Base-by-base conservation (phyloP, 1,140 invertebrate genomes). In the Ooceraea biroi region DNA sequence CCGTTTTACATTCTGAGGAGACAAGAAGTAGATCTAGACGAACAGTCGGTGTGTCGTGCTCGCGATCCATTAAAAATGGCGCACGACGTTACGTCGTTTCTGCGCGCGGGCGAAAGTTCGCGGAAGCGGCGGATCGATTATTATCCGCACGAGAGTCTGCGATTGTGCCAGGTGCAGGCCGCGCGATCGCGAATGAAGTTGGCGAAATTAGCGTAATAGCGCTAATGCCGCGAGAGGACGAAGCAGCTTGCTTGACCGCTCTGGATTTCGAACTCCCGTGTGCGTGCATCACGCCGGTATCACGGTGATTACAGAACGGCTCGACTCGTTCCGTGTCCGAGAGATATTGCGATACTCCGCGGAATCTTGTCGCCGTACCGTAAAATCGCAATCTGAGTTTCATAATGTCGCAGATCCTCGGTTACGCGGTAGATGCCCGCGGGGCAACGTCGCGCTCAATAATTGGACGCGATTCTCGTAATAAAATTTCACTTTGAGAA, bases 401-500 rank as follows among this genome's bases (percentile, higher is more conserved):
- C 52, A 58, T 71, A 80, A 80, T 36, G 12, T 71, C 76, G 19
- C 65, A 52, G 69, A 71, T 71, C 25, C 44, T 19, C n/a, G 25
- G 76, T 57, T 80, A 80, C 48, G 73, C 8, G 25, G 7, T 36
- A 80, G 65, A 80, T 22, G 36, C 76, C 50, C 27, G 36, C 69
- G 57, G 65, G 50, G 25, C 12, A 7, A 36, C 22, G 65, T 80
- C 25, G 25, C 65, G 52, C 55, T 50, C 25, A 71, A 80, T 80
- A 80, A 80, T 80, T 80, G 76, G 50, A 80, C 69, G 1, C 19
- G 52, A 71, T 80, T 71, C 65, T 22, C 50, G 50, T 80, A 80
- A 80, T 80, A 80, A 80, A 80, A 80, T 80, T 80, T 80, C 12
- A 60, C 27, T 8, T 22, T 44, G 65, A 57, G 7, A 7, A 58